Base-by-base conservation (phyloP, 2,113 vertebrate species). In the Corythornis madagascariensis region DNA sequence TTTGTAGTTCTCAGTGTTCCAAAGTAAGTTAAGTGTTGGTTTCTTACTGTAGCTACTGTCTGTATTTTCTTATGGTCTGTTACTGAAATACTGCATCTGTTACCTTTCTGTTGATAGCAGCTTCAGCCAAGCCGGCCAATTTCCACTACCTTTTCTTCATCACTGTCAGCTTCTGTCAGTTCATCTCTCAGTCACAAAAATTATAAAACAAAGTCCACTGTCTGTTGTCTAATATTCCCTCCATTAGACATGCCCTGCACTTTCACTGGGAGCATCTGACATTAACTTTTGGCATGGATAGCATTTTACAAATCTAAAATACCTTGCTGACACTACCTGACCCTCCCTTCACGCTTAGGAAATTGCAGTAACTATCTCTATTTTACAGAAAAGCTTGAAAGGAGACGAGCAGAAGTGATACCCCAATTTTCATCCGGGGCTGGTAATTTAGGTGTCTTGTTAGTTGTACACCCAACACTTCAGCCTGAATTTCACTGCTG, bases 81-180 rank as follows among this genome's bases (percentile, higher is more conserved):
- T 86, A 25, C 31, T 50, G 73, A 89, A 82, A 53, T 45, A 14
- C 20, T 47, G 60, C 19, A 19, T 90, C 81, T 83, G 56, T 89
- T 95, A 33, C 83, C 43, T 84, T 33, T 66, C 90, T 78, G 64
- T 40, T 83, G 89, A 88, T 52, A 55, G 65, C 92, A 92, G 88
- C 45, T 71, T 89, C 48, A 74, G 70, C 67, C 75, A 72, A 78
- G 6, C 47, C 83, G 89, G 86, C 92, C 60, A 13, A 1, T 56
- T 86, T 90, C 76, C 91, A 24, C 67, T 21, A 17, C 61, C 92
- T 94, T 94, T 89, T 86, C 82, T 91, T 94, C 35, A 45, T 95
- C 86, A 84, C 83, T 95, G 89, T 97, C 94, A 92, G 59, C 47
- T 86, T 63, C 63, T 94, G 76, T 91, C 83, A 78, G 73, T 79